A percentile compares a stretch with the other conserved stretches of the same genome.
Conservation (phyloP, 1,140 invertebrate species). For the Vanessa tameamea region DNA sequence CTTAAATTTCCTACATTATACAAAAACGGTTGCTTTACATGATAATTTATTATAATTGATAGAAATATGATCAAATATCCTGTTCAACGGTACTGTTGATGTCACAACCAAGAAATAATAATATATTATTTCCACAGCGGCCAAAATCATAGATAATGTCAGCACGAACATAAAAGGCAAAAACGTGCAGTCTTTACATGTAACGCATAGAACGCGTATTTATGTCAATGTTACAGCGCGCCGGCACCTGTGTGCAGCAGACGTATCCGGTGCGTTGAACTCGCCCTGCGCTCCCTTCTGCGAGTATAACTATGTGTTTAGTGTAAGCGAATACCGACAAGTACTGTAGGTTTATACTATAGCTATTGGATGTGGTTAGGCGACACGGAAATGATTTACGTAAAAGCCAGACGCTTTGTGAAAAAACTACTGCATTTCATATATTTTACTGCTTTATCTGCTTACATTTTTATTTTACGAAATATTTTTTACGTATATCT, state of each 20-base stretch:
- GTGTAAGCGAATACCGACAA: constrained; percentile 11
- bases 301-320: constrained; percentile 21
- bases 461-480: not conserved
- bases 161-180: constrained; percentile 17
- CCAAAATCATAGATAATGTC: not conserved
- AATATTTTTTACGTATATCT: constrained; percentile 1
- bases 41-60: too few relatives aligned
- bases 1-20: too few relatives aligned
- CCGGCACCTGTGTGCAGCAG: constrained; percentile 65
- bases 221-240: constrained; percentile 75
- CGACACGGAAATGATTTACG: constrained; percentile 41
- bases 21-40: too few relatives aligned
- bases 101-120: not conserved
- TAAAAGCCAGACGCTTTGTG: constrained; percentile 29
- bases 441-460: constrained; percentile 8
- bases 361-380: constrained; percentile 31
- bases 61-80: too few relatives aligned
- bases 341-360: not conserved
- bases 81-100: not conserved
- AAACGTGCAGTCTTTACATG: constrained; percentile 20
- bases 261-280: constrained; percentile 76
- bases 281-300: constrained; percentile 45
- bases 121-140: not conserved
- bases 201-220: constrained; percentile 50
- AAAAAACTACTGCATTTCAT: constrained; percentile 21